A percentile compares a stretch with the other conserved stretches of the same genome.
Conservation (phyloP, 1,140 invertebrate species). For the Aphis gossypii region DNA sequence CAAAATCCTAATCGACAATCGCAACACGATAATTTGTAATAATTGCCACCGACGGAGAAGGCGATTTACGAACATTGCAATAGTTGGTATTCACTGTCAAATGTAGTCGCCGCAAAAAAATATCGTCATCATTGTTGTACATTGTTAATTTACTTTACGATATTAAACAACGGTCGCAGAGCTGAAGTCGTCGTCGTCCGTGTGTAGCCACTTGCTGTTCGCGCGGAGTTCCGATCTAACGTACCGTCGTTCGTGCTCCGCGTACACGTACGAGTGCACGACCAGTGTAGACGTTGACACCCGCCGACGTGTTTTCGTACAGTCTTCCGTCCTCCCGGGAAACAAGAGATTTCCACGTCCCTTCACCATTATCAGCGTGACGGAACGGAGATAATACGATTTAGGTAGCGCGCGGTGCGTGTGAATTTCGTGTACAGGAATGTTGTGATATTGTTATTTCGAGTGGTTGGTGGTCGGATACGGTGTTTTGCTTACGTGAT, state of each 20-base stretch:
- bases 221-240: neutral
- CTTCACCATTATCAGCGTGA: neutral
- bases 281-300: neutral
- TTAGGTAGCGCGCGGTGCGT: neutral
- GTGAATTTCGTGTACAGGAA: neutral
- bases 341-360: neutral
- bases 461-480: conserved; percentile 5
- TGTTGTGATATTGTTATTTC: neutral
- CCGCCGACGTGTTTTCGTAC: neutral
- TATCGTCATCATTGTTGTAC: neutral
- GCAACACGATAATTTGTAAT: neutral
- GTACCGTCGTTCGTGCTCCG: neutral
- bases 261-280: neutral
- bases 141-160: neutral
- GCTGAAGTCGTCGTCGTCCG: neutral
- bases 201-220: neutral
- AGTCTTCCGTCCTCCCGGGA: too few species aligned
- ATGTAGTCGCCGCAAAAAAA: neutral
- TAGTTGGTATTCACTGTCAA: neutral
- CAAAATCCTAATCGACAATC: neutral
- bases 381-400: neutral
- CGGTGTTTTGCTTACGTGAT: neutral
- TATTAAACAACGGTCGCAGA: neutral
- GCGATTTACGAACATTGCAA: neutral
- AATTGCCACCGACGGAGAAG: neutral